phyloP scores from a whole-genome alignment of 2,797 vertebrate species.

The Girardinus metallicus region DNA sequence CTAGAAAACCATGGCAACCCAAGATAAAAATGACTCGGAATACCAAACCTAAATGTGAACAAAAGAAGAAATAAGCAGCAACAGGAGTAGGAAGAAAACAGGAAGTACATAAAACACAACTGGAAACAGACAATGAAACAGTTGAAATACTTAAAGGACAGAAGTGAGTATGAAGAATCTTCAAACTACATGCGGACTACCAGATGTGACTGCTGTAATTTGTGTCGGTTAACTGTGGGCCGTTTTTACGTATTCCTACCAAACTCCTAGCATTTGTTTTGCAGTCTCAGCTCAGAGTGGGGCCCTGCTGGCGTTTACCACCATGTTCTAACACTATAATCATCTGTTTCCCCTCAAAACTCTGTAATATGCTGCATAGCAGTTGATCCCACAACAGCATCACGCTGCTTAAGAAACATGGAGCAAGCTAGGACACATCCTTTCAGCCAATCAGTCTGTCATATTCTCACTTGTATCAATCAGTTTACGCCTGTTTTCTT shows the following conservation, averaged over 20 bases:
- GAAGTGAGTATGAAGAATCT: neutral
- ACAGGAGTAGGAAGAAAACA: neutral
- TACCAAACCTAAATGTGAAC: neutral
- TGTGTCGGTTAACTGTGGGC: constrained; percentile 26
- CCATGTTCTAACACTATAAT: constrained; percentile 10
- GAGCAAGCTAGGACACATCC: constrained; percentile 28
- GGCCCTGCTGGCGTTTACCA: constrained; percentile 31
- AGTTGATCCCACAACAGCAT: constrained; percentile 14
- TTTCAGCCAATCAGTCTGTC: constrained; percentile 33
- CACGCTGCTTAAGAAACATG: constrained; percentile 17
- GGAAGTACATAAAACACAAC: neutral
- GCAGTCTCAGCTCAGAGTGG: constrained; percentile 47
- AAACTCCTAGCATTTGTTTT: constrained; percentile 12
- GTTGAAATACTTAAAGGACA: neutral
- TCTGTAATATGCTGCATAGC: neutral
- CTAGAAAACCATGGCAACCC: neutral
- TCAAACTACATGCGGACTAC: neutral
- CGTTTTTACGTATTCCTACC: neutral
- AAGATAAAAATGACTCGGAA: neutral
- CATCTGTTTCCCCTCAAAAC: constrained; percentile 2
- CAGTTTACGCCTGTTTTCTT: constrained; percentile 26
- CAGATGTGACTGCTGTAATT: constrained; percentile 30
- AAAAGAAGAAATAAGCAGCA: neutral
- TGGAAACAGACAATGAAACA: neutral
- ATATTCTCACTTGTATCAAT: constrained; percentile 34